A percentile compares a stretch with the other conserved stretches of the same genome.
phyloP scores from a whole-genome alignment of 2,888 invertebrate genomes.

The Monochamus alternatus region DNA sequence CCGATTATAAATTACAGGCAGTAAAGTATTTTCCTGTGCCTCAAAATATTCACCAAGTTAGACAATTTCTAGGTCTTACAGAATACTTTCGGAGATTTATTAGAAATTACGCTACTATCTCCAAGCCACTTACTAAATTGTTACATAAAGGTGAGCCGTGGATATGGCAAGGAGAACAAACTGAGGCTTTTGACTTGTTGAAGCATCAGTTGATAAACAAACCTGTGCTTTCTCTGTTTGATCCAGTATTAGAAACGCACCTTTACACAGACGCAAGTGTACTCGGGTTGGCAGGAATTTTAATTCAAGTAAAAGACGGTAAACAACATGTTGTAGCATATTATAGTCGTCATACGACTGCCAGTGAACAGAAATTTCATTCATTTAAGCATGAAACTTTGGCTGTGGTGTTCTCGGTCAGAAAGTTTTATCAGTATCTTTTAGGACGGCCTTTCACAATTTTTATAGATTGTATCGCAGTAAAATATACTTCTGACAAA shows the following conservation, averaged over 20 bases:
- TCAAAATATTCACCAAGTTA: slow-evolving; percentile 36
- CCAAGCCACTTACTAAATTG: slow-evolving; percentile 44
- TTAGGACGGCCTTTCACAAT: slow-evolving; percentile 36
- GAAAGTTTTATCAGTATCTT: slow-evolving; percentile 40
- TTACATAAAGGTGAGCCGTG: slow-evolving; percentile 36
- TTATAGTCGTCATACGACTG: slow-evolving; percentile 57
- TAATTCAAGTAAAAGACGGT: slow-evolving; percentile 36
- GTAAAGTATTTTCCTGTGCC: slow-evolving; percentile 35
- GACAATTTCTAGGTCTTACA: slow-evolving; percentile 36
- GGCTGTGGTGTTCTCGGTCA: slow-evolving; percentile 38
- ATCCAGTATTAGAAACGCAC: slow-evolving; percentile 31
- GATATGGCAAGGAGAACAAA: slow-evolving; percentile 35
- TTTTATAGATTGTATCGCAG: slow-evolving; percentile 47
- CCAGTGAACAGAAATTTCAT: slow-evolving; percentile 48
- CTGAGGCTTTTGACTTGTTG: slow-evolving; percentile 35
- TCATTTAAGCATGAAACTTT: slow-evolving; percentile 48
- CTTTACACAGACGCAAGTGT: slow-evolving; percentile 43
- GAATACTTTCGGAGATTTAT: slow-evolving; percentile 40
- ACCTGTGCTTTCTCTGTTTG: slow-evolving; percentile 34
- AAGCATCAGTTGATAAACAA: slow-evolving; percentile 14
- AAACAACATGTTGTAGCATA: slow-evolving; percentile 55
- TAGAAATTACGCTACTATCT: slow-evolving; percentile 37
- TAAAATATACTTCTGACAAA: slow-evolving; percentile 36
- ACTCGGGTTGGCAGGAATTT: slow-evolving; percentile 37
- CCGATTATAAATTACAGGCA: slow-evolving; percentile 29